Conservation (phyloP, 2,797 vertebrate genomes). For the Staurois parvus region DNA sequence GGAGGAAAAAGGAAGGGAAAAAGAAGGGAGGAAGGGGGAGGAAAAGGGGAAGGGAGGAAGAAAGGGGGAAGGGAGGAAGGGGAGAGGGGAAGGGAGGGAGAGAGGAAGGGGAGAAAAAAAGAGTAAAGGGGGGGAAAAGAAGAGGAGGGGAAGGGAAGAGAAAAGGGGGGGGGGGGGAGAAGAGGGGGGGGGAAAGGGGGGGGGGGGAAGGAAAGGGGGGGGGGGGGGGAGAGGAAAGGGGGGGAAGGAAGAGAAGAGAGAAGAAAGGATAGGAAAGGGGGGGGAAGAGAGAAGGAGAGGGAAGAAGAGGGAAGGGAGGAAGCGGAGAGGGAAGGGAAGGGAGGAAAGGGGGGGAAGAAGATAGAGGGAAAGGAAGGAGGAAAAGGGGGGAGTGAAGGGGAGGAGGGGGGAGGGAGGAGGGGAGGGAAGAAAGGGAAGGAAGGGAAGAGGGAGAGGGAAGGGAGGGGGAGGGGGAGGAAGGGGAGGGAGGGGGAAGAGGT, state of each 20-base stretch:
- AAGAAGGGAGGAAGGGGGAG: neutral
- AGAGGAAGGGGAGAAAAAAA: neutral
- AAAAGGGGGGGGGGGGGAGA: neutral
- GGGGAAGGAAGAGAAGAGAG: neutral
- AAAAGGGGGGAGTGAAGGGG: too few relatives aligned
- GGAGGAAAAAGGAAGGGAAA: neutral
- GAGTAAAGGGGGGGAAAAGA: neutral
- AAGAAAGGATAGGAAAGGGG: neutral
- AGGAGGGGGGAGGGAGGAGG: neutral
- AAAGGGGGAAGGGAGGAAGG: neutral
- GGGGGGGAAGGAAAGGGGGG: neutral
- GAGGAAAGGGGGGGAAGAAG: neutral
- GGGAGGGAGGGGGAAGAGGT: neutral
- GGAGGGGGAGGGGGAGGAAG: neutral
- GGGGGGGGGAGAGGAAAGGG: neutral
- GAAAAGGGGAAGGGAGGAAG: neutral
- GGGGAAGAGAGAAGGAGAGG: neutral
- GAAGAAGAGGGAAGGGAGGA: too few relatives aligned
- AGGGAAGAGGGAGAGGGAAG: neutral
- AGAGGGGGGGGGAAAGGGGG: neutral
- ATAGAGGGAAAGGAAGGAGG: too few relatives aligned
- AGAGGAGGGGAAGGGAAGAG: neutral
- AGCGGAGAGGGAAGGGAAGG: neutral
- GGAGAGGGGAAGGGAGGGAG: neutral
- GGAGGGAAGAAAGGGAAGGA: neutral